Percentiles rank a stretch among this genome's conserved stretches.
phyloP scores from a whole-genome alignment of 2,113 vertebrate genomes.

The Loxodonta africana region DNA sequence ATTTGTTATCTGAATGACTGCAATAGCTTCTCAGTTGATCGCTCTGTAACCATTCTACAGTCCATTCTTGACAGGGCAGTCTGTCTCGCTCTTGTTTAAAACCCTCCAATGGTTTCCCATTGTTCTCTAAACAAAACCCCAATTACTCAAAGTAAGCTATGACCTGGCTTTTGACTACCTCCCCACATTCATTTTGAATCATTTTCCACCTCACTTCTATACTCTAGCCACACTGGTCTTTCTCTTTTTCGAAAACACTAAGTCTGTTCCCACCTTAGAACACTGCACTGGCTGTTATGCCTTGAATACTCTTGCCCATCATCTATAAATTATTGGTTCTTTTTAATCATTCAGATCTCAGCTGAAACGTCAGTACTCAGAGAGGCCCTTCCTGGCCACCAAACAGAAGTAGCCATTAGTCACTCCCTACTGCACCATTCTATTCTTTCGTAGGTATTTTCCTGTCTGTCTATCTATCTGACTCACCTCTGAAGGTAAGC shows the following conservation, averaged over 20 bases:
- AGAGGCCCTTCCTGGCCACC: neutral
- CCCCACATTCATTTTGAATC: neutral
- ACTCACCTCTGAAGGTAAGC: neutral
- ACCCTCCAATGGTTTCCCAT: neutral
- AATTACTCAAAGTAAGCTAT: neutral
- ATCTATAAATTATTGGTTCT: neutral
- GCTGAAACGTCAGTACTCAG: neutral
- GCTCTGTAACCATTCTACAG: neutral
- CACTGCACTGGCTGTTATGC: neutral
- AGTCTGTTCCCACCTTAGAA: neutral
- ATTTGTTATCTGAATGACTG: neutral
- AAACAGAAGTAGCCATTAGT: neutral
- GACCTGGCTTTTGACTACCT: neutral
- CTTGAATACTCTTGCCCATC: neutral
- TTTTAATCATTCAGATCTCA: slow-evolving; percentile 1
- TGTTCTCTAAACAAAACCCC: slow-evolving; percentile 23
- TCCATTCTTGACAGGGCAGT: neutral
- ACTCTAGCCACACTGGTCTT: neutral
- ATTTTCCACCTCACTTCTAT: neutral
- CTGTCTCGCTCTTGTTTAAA: neutral
- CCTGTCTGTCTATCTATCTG: neutral
- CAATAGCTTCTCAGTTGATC: neutral
- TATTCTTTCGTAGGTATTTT: neutral
- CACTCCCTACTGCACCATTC: neutral
- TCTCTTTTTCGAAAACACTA: neutral